These are phyloP conservation scores for Pluvianellus socialis DNA, from an alignment of 2,113 vertebrate genomes.

Conservation along the genomic window DNA sequence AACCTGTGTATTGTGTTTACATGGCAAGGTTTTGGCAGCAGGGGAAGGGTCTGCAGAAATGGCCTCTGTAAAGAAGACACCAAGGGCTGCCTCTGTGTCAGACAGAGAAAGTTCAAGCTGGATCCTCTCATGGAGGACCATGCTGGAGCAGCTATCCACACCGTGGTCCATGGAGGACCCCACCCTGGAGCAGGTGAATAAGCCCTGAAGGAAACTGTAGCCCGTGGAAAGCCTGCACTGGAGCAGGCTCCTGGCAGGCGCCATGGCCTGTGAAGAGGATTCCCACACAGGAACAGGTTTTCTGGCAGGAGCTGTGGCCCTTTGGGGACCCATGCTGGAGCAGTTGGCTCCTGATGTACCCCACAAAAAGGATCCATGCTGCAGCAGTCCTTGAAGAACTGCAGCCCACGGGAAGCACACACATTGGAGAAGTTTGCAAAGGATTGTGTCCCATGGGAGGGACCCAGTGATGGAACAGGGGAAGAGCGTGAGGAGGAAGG, in stretches of 20 bases:
- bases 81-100: accelerated
- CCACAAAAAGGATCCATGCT: not conserved
- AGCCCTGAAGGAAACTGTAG: not conserved
- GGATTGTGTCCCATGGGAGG: not conserved
- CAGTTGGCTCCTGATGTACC: not conserved
- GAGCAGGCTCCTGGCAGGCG: not conserved
- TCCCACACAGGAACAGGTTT: not conserved
- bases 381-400: not conserved
- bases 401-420: not conserved
- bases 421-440: not conserved
- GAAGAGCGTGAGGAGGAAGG: not conserved
- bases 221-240: not conserved
- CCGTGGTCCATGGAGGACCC: accelerated
- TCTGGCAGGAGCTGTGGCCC: not conserved
- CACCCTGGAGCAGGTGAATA: too few relatives aligned
- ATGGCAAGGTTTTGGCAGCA: not conserved
- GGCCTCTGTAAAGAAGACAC: not conserved
- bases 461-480: not conserved
- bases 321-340: not conserved
- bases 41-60: not conserved
- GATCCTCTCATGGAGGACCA: not conserved
- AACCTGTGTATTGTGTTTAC: not conserved
- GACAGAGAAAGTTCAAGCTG: not conserved
- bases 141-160: not conserved
- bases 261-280: not conserved